Evolutionary conservation across 2,113 vertebrate genomes (phyloP).

Genomic region (Cottus gobio): DNA sequence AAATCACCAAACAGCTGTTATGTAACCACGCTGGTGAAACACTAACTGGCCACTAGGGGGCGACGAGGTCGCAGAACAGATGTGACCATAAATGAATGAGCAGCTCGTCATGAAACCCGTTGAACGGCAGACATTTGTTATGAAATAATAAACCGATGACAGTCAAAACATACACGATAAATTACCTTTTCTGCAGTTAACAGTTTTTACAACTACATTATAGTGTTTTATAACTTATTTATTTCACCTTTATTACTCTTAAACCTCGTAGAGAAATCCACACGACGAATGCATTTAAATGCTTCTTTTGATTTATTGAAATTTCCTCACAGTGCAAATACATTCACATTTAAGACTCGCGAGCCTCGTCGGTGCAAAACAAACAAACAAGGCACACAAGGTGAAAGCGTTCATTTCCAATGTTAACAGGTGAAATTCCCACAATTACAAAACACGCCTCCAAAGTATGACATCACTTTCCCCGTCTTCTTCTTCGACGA

Average conservation of each 20-base stretch:
- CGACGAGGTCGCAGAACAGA: too few species aligned
- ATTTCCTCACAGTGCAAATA: conserved; percentile 69
- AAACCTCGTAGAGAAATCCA: neutral
- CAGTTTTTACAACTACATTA: neutral
- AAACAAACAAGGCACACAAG: conserved; percentile 38
- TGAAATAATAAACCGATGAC: neutral
- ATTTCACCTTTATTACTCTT: neutral
- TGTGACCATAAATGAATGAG: neutral
- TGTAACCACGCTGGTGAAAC: too few species aligned
- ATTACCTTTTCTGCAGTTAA: too few species aligned
- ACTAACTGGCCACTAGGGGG: neutral
- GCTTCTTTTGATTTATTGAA: conserved; percentile 29
- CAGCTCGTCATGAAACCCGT: too few species aligned
- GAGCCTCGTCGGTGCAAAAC: conserved; percentile 57
- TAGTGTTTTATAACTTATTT: neutral
- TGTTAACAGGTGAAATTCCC: conserved; percentile 6
- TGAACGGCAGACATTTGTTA: neutral
- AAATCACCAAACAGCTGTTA: too few species aligned
- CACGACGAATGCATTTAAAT: conserved; percentile 1
- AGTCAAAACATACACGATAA: neutral
- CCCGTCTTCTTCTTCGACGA: neutral
- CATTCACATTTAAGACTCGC: conserved; percentile 72
- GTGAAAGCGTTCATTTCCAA: conserved; percentile 30
- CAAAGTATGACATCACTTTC: neutral
- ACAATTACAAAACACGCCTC: conserved; percentile 18